Evolutionary conservation across 2,797 vertebrate genomes (phyloP).

Genomic region (Poecilia velifera): DNA sequence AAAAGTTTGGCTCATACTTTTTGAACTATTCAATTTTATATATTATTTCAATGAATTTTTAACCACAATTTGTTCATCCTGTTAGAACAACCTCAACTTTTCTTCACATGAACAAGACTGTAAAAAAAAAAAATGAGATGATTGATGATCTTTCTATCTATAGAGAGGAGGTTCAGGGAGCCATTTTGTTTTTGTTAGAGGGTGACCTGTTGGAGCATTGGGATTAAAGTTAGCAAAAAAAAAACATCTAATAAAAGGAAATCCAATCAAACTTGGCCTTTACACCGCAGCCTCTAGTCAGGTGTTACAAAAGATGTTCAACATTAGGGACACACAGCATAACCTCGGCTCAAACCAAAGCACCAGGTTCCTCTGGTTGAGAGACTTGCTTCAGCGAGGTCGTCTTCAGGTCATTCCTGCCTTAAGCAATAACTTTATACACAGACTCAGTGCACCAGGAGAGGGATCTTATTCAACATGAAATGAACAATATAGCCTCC

Average conservation of each 20-base stretch:
- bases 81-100: too few species aligned
- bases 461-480: neutral
- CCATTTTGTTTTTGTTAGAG: neutral
- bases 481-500: neutral
- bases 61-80: neutral
- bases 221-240: neutral
- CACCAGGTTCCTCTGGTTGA: neutral
- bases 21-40: too few species aligned
- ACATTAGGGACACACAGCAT: neutral
- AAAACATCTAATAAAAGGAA: neutral
- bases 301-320: neutral
- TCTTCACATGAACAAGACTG: neutral
- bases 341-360: neutral
- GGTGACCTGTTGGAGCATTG: neutral
- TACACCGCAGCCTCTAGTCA: neutral
- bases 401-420: neutral
- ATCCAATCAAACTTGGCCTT: neutral
- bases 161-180: neutral
- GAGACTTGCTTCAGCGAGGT: slow-evolving; percentile 3
- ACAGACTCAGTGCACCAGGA: neutral
- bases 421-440: slow-evolving; percentile 4
- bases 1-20: too few species aligned
- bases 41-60: neutral
- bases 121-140: neutral
- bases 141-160: neutral